Evolutionary conservation across 2,888 invertebrate species (phyloP).

Genomic region (Diploptera punctata): DNA sequence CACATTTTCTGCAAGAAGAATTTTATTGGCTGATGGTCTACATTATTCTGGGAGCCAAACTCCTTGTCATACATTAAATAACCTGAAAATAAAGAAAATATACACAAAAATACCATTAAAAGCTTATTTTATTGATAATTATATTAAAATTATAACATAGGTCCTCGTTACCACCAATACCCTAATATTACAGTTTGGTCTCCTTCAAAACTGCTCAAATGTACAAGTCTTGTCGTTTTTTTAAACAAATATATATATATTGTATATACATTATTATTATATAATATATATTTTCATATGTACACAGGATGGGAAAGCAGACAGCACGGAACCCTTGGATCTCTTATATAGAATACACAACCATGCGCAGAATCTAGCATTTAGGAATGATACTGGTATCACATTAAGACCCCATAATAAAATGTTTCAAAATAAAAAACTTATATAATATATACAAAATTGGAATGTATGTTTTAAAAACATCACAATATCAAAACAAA

Average conservation of each 20-base stretch:
- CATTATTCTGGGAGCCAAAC: no score
- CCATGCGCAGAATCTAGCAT: constrained; percentile 14
- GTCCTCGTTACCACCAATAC: constrained; percentile 31
- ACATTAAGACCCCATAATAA: constrained; percentile 16
- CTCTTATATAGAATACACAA: constrained; percentile 15
- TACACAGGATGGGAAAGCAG: constrained; percentile 7
- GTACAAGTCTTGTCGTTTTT: constrained; percentile 16
- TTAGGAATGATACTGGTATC: constrained; percentile 22
- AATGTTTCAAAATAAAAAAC: constrained; percentile 7
- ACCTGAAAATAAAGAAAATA: no score
- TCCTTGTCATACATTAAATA: no score
- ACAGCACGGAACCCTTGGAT: not conserved
- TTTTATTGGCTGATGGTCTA: no score
- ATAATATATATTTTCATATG: constrained; percentile 11
- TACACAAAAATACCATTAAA: constrained; percentile 25
- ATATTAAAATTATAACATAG: constrained; percentile 38
- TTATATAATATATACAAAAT: constrained; percentile 12
- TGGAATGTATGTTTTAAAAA: constrained; percentile 26
- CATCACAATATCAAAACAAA: not conserved
- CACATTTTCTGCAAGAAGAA: no score
- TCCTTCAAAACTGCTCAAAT: constrained; percentile 16
- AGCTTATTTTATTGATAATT: constrained; percentile 38
- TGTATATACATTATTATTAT: not conserved
- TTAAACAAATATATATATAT: constrained; percentile 18
- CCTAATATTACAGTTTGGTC: constrained; percentile 32